Conservation (phyloP, 2,113 vertebrate species). For the Alligator mississippiensis region DNA sequence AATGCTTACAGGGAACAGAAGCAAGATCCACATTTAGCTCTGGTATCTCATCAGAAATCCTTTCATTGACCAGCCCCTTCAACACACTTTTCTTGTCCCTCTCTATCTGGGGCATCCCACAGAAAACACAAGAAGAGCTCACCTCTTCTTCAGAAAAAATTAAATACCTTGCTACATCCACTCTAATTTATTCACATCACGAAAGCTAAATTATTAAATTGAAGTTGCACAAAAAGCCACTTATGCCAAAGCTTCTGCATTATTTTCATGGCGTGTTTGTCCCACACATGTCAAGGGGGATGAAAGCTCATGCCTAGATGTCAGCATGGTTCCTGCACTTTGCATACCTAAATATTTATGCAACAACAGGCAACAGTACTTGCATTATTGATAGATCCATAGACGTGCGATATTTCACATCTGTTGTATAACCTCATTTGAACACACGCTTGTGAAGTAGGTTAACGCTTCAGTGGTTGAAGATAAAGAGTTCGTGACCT, state of each 20-base stretch:
- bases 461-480: not conserved
- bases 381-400: not conserved
- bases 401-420: not conserved
- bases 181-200: not conserved
- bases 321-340: not conserved
- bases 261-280: not conserved
- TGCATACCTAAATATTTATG: slow-evolving; percentile 12
- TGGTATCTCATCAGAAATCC: not conserved
- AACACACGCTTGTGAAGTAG: not conserved
- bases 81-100: not conserved
- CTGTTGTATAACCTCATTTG: not conserved
- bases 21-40: no score
- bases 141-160: not conserved
- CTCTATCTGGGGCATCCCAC: not conserved
- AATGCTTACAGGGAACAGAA: not conserved
- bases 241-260: not conserved
- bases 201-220: not conserved
- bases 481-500: not conserved
- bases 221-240: not conserved
- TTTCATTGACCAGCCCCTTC: not conserved
- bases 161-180: not conserved
- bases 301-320: not conserved
- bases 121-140: not conserved
- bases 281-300: not conserved
- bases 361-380: not conserved